A percentile compares a stretch with the other conserved stretches of the same genome.
Evolutionary conservation across 2,113 vertebrate genomes (phyloP).

Genomic region (Dunckerocampus dactyliophorus): DNA sequence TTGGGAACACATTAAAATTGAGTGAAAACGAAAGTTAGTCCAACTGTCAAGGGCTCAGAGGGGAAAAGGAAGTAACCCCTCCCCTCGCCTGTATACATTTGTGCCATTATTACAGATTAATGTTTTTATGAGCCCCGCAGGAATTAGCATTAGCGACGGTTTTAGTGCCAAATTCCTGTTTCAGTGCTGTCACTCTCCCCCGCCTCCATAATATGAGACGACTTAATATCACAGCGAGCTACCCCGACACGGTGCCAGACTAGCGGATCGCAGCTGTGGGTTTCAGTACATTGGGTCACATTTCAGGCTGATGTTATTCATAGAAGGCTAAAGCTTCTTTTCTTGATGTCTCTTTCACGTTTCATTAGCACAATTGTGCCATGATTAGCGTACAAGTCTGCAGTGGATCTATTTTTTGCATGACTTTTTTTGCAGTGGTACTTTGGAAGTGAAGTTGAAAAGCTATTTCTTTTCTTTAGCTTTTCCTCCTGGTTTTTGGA

Average conservation of each 20-base stretch:
- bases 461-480: too few species aligned
- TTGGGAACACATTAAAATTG: not conserved
- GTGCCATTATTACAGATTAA: constrained; percentile 64
- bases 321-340: constrained; percentile 13
- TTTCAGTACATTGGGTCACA: constrained; percentile 35
- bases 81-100: constrained; percentile 44
- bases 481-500: too few species aligned
- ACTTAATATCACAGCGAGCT: constrained; percentile 59
- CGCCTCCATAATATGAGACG: constrained; percentile 40
- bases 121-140: constrained; percentile 48
- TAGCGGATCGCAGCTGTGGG: constrained; percentile 37
- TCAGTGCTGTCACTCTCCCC: constrained; percentile 59
- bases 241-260: constrained; percentile 47
- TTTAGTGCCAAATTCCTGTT: constrained; percentile 65
- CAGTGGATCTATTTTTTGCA: not conserved
- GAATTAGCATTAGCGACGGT: constrained; percentile 66
- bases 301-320: constrained; percentile 19
- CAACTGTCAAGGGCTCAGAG: constrained; percentile 27
- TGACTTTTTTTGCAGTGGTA: too few species aligned
- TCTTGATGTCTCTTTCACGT: constrained; percentile 26
- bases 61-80: constrained; percentile 32
- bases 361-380: constrained; percentile 31
- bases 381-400: constrained; percentile 5
- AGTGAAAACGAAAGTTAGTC: not conserved
- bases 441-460: too few species aligned